Evolutionary conservation across 2,888 invertebrate genomes (phyloP).

Genomic region (Alcis repandata): DNA sequence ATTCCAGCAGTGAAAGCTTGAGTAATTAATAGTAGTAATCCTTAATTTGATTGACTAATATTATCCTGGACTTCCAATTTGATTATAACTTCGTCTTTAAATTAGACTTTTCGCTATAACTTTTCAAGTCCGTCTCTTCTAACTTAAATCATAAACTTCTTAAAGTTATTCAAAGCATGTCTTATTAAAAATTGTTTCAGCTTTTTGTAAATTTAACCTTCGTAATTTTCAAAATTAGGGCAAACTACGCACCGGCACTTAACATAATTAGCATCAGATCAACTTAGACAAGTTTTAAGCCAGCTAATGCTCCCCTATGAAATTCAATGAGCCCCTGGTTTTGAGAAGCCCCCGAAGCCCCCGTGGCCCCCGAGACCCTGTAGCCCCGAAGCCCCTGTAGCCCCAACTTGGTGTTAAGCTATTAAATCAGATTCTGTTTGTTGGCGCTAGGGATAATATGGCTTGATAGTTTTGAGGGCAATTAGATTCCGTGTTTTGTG

Average conservation of each 20-base stretch:
- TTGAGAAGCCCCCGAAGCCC: constrained; percentile 9
- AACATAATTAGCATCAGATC: constrained; percentile 38
- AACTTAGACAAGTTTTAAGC: constrained; percentile 47
- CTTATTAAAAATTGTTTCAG: neutral
- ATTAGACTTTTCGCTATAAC: no score
- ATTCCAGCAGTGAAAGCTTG: no score
- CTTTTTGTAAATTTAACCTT: neutral
- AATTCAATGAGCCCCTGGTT: constrained; percentile 59
- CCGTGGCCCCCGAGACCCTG: constrained; percentile 19
- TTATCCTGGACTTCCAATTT: no score
- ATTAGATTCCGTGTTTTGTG: constrained; percentile 33
- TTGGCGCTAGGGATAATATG: constrained; percentile 39
- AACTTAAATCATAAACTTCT: no score
- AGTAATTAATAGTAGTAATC: no score
- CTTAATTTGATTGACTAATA: no score
- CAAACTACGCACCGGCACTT: constrained; percentile 28
- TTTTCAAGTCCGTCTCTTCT: no score
- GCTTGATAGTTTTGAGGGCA: constrained; percentile 33
- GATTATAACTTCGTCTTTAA: no score
- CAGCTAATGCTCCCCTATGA: constrained; percentile 56
- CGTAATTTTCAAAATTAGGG: constrained; percentile 19
- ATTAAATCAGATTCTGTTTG: constrained; percentile 46
- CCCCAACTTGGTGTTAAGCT: constrained; percentile 43
- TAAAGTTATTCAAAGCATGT: no score
- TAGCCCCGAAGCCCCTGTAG: constrained; percentile 5